Base-by-base conservation (phyloP, 2,113 vertebrate species). In the Vireo altiloquus region DNA sequence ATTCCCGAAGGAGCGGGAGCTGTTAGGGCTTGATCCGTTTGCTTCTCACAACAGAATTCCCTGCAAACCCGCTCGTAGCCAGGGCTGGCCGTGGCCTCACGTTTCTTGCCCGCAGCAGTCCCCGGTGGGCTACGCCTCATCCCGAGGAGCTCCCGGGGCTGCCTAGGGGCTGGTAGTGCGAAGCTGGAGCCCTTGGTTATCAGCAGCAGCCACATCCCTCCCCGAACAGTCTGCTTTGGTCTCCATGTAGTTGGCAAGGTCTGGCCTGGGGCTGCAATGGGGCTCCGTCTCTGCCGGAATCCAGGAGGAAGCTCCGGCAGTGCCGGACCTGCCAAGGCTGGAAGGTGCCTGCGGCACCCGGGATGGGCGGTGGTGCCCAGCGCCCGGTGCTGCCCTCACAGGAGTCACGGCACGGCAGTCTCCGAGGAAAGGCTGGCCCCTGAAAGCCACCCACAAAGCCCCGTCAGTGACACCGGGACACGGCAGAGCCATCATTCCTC, bases 161-260 rank as follows among this genome's bases (percentile, higher is more conserved):
- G 85, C 33, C 10, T 40, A 3, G 31, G 66, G 28, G 23, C 47
- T 1, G 5, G 5, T 1, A 6, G 21, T 25, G 19, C 1, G 8
- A 52, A 12, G 31, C 24, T 3, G 4, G 31, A 64, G 30, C 28
- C 13, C 35, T 59, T 2, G 52, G 17, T 18, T 11, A 5, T 20
- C 19, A 4, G 72, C 54, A n/a, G 39, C 49, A n/a, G 22, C 11
- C 87, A 4, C 37, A 15, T 28, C 19, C 19, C 24, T 37, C 23
- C 39, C 46, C 1, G 6, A 23, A 4, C 24, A 40, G 19, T 9
- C 23, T 15, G 10, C 66, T 56, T 20, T 7, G 35, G 31, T 28
- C 23, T 24, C 33, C 10, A 0, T 6, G 53, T 1, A 7, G 10
- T 4, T 6, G 52, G 35, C 50, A 7, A n/a, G 31, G 16, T 44